Evolutionary conservation across 2,888 invertebrate species (phyloP).

Genomic region (Ametastegia equiseti): DNA sequence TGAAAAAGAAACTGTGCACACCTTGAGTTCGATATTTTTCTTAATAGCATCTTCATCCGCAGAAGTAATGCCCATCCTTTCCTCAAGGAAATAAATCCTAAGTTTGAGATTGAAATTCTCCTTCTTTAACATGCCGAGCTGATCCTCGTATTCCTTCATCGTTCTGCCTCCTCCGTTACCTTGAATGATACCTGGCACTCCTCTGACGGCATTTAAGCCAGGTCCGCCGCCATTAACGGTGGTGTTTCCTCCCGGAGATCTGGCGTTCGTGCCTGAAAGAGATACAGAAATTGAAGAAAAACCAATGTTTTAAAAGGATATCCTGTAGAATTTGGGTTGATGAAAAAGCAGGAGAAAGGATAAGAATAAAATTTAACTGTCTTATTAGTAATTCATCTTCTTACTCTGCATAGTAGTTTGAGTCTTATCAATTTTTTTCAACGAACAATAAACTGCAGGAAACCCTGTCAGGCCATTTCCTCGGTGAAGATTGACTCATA

Average conservation of each 20-base stretch:
- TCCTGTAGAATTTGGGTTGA: neutral
- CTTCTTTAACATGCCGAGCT: slow-evolving; percentile 88
- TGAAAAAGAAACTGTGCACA: slow-evolving; percentile 66
- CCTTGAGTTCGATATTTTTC: slow-evolving; percentile 83
- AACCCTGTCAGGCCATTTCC: slow-evolving; percentile 2
- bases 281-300: slow-evolving; percentile 6
- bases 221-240: slow-evolving; percentile 52
- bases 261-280: slow-evolving; percentile 64
- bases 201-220: neutral
- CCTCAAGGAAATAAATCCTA: slow-evolving; percentile 93
- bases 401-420: slow-evolving; percentile 33
- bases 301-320: neutral
- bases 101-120: slow-evolving; percentile 96
- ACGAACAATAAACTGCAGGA: neutral
- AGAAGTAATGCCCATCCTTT: slow-evolving; percentile 84
- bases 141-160: slow-evolving; percentile 94
- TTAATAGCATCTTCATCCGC: slow-evolving; percentile 84
- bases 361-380: neutral
- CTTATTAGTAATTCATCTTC: too few relatives aligned
- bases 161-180: slow-evolving; percentile 80
- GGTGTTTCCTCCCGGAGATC: slow-evolving; percentile 65
- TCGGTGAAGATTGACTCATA: neutral
- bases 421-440: neutral
- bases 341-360: neutral
- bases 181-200: slow-evolving; percentile 40